Percentiles rank a stretch among this genome's conserved stretches.
These are phyloP conservation scores for Mycetomoellerius zeteki DNA, from an alignment of 1,140 invertebrate species.

Conservation along the genomic window DNA sequence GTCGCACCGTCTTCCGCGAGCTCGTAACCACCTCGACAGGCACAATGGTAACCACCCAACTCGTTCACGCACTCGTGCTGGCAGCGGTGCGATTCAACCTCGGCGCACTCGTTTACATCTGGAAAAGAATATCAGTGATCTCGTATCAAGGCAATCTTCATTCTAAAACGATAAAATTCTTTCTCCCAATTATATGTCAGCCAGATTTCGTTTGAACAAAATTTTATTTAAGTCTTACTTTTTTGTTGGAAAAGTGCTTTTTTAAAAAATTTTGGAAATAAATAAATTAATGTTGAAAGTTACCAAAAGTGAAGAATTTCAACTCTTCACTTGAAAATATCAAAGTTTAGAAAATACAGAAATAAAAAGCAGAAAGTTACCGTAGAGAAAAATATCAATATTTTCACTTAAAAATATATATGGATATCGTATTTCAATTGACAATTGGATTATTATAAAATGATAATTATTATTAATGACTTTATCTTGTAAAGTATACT, in stretches of 20 bases:
- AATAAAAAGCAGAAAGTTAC: background rate
- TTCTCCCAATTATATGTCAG: background rate
- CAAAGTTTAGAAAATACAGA: background rate
- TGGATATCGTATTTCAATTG: background rate
- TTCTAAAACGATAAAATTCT: background rate
- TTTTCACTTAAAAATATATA: background rate
- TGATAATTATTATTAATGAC: background rate
- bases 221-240: background rate
- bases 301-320: too few relatives aligned
- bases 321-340: too few relatives aligned
- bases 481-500: background rate
- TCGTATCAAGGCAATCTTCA: background rate
- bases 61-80: slow-evolving; percentile 91
- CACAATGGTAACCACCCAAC: slow-evolving; percentile 91
- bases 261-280: too few relatives aligned
- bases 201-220: background rate
- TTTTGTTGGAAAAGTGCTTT: background rate
- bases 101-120: slow-evolving; percentile 93
- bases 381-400: background rate
- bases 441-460: too few relatives aligned
- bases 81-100: slow-evolving; percentile 87
- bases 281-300: too few relatives aligned
- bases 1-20: slow-evolving; percentile 84
- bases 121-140: slow-evolving; percentile 26
- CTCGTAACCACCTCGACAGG: slow-evolving; percentile 85